Evolutionary conservation across 2,888 invertebrate species (phyloP), one percentile per base, ranked within the genome.

Genomic region (Pterobdella sp.): DNA sequence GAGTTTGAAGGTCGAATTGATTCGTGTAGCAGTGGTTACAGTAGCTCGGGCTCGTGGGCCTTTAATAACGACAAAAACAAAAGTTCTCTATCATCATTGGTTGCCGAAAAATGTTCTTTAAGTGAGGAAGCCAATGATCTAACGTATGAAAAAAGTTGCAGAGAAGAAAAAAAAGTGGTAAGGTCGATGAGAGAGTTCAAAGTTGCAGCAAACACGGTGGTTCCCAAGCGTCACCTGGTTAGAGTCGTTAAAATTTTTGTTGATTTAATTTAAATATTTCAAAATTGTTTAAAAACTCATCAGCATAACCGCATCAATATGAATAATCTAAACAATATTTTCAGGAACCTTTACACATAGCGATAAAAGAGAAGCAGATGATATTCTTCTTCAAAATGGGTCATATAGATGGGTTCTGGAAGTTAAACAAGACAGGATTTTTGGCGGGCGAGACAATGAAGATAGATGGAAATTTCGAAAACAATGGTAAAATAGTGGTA

Each of bases 11-110:
- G 42, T 18, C 7, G 18, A 18, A 56, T 26, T 4, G 60, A 56
- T 7, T 56, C 60, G 7, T 56, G 60, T 26, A 56, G 60, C 60
- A 56, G 60, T 56, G 60, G 60, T 26, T 56, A 56, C 60, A 56
- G 60, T n/a, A 56, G 60, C 26, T 22, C 60, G 3, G 60, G 60
- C 18, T 18, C 7, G 10, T 18, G 18, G 42, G 42, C 7, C 42
- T 42, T 42, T 7, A 42, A 42, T 18, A 42, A 42, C 10, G 42
- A 7, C 42, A 42, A 7, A 7, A 42, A 42, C 42, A 18, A 42
- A 42, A 18, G 7, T 42, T 7, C 18, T 18, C 18, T 42, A 7
- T 42, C 18, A 7, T 7, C 7, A 42, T 14, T 14, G 7, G 42
- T 7, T 18, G 42, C 42, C 7, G 42, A 42, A 42, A 42, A 42